These are phyloP conservation scores for Cavia aperea DNA, from an alignment of 2,113 vertebrate genomes.

Conservation along the genomic window DNA sequence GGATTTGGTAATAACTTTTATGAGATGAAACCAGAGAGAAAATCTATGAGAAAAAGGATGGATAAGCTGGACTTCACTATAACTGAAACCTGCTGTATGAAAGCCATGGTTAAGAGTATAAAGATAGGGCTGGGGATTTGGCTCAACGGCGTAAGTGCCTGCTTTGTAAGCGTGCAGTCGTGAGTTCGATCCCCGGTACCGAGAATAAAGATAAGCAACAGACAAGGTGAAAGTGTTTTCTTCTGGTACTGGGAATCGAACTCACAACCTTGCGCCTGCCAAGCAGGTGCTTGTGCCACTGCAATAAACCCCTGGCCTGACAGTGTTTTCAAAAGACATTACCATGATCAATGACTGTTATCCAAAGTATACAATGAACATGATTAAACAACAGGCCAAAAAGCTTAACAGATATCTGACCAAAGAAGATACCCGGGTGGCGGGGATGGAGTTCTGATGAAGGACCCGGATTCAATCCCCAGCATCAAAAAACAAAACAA, in stretches of 20 bases:
- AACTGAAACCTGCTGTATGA: background rate
- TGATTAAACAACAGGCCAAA: background rate
- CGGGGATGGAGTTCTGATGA: too few species aligned
- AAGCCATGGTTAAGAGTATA: conserved; percentile 4
- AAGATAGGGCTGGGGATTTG: background rate
- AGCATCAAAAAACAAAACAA: too few species aligned
- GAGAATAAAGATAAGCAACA: background rate
- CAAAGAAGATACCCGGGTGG: background rate
- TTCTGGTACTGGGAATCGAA: too few species aligned
- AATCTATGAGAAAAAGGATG: background rate
- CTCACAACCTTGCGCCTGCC: too few species aligned
- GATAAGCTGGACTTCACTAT: background rate
- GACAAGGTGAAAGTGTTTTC: background rate
- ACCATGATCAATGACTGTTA: background rate
- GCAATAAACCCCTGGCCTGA: too few species aligned
- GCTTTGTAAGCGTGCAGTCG: too few species aligned
- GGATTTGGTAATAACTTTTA: background rate
- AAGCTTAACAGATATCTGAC: background rate
- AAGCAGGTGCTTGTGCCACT: too few species aligned
- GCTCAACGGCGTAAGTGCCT: too few species aligned
- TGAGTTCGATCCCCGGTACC: too few species aligned
- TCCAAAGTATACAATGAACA: background rate
- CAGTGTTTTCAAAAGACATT: background rate
- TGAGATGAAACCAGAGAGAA: background rate
- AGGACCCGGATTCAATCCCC: too few species aligned